Evolutionary conservation across 2,797 vertebrate genomes (phyloP).

Genomic region (Yasuhikotakia modesta): DNA sequence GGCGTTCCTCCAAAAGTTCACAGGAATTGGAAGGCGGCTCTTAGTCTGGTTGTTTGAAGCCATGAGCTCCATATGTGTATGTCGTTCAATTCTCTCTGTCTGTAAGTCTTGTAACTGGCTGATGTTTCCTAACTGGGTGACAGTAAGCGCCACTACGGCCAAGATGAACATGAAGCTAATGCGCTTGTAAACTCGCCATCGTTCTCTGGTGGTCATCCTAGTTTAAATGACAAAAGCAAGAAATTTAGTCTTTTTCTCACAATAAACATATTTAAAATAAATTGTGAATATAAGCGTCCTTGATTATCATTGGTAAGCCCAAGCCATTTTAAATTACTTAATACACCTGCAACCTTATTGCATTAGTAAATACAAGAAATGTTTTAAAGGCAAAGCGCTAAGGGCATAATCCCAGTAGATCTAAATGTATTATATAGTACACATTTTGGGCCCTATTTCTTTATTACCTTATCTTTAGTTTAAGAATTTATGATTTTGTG

Average conservation of each 20-base stretch:
- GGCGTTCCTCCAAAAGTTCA: constrained; percentile 82
- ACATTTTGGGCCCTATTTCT: too few species aligned
- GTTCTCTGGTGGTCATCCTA: constrained; percentile 81
- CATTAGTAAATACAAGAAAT: too few species aligned
- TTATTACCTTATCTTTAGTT: too few species aligned
- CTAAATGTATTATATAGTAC: too few species aligned
- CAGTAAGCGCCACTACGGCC: constrained; percentile 78
- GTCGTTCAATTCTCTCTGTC: constrained; percentile 72
- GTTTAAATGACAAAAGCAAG: constrained; percentile 28
- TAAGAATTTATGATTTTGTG: too few species aligned
- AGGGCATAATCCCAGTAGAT: too few species aligned
- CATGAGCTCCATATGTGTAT: constrained; percentile 61
- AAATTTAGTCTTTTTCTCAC: background rate
- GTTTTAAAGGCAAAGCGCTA: too few species aligned
- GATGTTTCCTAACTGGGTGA: constrained; percentile 83
- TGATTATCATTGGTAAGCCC: too few species aligned
- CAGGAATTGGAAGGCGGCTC: constrained; percentile 9
- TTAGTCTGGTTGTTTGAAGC: constrained; percentile 54
- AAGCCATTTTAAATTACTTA: too few species aligned
- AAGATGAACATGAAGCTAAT: constrained; percentile 81
- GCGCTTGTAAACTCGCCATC: constrained; percentile 83
- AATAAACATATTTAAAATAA: background rate
- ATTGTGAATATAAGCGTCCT: too few species aligned
- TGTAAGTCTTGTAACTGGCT: constrained; percentile 75
- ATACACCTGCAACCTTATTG: too few species aligned